Percentiles rank a stretch among this genome's conserved stretches.
Conservation (phyloP, 1,140 invertebrate species). For the Aphelinus atriplicis region DNA sequence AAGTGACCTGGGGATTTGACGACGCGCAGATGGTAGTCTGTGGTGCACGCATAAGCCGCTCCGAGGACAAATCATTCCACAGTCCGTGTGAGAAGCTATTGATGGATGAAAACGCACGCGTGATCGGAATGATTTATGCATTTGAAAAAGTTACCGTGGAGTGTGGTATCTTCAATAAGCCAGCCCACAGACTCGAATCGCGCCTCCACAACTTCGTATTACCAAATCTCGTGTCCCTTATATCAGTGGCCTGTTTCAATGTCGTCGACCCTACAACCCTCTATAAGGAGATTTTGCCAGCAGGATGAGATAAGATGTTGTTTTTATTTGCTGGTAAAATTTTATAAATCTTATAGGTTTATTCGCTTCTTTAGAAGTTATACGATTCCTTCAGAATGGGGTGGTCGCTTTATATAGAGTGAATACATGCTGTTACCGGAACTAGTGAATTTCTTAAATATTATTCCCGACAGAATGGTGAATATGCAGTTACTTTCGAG, state of each 20-base stretch:
- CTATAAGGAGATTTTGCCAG: conserved; percentile 34
- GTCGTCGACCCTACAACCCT: conserved; percentile 42
- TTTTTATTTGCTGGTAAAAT: too few relatives aligned
- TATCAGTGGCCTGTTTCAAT: conserved; percentile 41
- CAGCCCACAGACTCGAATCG: not conserved
- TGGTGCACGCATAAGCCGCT: conserved; percentile 16
- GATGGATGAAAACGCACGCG: conserved; percentile 9
- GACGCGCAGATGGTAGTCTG: not conserved
- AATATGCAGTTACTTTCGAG: too few relatives aligned
- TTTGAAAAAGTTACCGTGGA: conserved; percentile 27
- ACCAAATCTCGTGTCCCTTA: not conserved
- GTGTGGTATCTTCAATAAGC: conserved; percentile 20
- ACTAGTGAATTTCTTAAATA: too few relatives aligned
- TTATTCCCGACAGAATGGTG: too few relatives aligned
- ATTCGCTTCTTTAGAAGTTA: too few relatives aligned
- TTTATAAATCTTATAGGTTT: too few relatives aligned
- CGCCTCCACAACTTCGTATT: conserved; percentile 31
- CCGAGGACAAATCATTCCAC: not conserved
- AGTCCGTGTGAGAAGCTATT: conserved; percentile 27
- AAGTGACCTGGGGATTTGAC: conserved; percentile 17
- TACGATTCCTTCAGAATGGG: too few relatives aligned
- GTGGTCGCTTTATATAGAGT: too few relatives aligned
- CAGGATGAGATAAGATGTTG: too few relatives aligned
- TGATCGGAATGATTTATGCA: conserved; percentile 18
- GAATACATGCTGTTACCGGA: too few relatives aligned